These are phyloP conservation scores for Xestobium rufovillosum DNA, from an alignment of 2,888 invertebrate genomes.

Conservation along the genomic window DNA sequence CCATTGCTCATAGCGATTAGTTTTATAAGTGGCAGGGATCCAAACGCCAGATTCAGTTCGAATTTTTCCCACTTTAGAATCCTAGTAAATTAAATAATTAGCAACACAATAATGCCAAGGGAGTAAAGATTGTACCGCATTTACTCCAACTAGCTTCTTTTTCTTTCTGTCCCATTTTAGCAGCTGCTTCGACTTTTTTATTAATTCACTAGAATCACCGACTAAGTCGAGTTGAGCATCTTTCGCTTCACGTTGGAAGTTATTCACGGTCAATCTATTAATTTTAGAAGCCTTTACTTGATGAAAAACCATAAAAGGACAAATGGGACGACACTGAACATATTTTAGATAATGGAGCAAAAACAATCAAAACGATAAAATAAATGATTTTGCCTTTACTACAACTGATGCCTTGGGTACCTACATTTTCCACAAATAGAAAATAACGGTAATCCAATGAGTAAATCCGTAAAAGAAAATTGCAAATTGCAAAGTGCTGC, in stretches of 20 bases:
- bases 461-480: too few species aligned
- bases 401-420: too few species aligned
- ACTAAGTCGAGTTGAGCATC: constrained; percentile 75
- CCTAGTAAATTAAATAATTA: constrained; percentile 34
- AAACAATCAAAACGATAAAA: constrained; percentile 13
- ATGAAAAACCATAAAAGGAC: too few species aligned
- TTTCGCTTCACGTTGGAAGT: constrained; percentile 72
- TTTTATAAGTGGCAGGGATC: constrained; percentile 91
- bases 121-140: constrained; percentile 49
- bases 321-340: too few species aligned
- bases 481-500: too few species aligned
- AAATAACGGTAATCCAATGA: too few species aligned
- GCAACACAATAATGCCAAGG: constrained; percentile 3
- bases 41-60: constrained; percentile 92
- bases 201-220: constrained; percentile 67
- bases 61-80: constrained; percentile 65
- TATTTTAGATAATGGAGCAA: too few species aligned
- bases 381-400: too few species aligned
- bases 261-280: constrained; percentile 67
- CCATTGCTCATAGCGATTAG: constrained; percentile 84
- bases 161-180: constrained; percentile 91
- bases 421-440: too few species aligned
- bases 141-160: constrained; percentile 84
- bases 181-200: constrained; percentile 52
- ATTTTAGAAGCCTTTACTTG: too few species aligned